Percentiles rank a stretch among this genome's conserved stretches.
These are phyloP conservation scores for Okamejei kenojei DNA, from an alignment of 2,797 vertebrate species.

Conservation along the genomic window DNA sequence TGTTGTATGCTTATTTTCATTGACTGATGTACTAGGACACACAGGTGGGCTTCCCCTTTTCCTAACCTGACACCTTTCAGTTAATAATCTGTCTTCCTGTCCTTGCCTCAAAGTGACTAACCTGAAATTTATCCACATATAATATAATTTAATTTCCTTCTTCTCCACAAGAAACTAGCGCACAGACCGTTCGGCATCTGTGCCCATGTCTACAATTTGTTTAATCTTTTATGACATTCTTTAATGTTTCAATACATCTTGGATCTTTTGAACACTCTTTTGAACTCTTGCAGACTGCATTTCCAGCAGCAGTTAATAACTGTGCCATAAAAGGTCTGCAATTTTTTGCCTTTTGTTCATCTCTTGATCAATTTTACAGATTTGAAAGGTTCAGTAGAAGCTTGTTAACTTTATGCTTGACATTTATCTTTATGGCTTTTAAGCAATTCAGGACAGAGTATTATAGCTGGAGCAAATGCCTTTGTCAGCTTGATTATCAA, in stretches of 20 bases:
- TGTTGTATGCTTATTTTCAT: too few relatives aligned
- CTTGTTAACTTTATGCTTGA: constrained; percentile 12
- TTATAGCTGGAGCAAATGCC: neutral
- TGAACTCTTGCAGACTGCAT: neutral
- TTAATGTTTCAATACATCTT: too few relatives aligned
- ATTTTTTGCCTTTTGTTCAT: neutral
- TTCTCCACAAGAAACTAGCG: neutral
- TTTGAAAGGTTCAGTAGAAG: neutral
- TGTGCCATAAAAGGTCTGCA: neutral
- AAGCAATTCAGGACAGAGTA: neutral
- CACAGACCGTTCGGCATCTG: neutral
- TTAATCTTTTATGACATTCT: neutral
- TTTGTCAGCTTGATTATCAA: neutral
- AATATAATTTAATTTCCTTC: neutral
- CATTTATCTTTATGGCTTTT: neutral
- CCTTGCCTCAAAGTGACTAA: too few relatives aligned
- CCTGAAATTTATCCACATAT: too few relatives aligned
- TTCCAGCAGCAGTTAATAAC: neutral
- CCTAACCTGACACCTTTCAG: too few relatives aligned
- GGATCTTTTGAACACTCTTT: neutral
- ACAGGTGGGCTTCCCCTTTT: too few relatives aligned
- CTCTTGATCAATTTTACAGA: neutral
- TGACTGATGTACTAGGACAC: too few relatives aligned
- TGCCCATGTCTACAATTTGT: neutral
- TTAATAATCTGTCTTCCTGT: too few relatives aligned